Evolutionary conservation across 2,888 invertebrate species (phyloP).

Genomic region (Apamea sordens): DNA sequence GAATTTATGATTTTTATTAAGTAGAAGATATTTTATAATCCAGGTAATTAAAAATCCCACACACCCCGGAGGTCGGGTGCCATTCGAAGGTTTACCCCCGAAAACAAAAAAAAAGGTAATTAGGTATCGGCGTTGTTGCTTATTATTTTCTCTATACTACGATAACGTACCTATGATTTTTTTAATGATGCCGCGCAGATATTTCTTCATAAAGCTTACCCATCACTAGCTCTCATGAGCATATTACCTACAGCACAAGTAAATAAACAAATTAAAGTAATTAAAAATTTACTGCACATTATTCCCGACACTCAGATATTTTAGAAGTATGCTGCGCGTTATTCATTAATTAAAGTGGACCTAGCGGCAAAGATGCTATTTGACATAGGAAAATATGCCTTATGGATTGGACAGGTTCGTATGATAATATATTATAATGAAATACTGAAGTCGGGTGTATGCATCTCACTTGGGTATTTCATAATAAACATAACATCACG

Average conservation of each 20-base stretch:
- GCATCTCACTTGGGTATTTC: not conserved
- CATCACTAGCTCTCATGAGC: not conserved
- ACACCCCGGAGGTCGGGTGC: too few relatives aligned
- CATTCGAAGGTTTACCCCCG: too few relatives aligned
- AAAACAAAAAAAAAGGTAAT: too few relatives aligned
- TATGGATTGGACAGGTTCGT: not conserved
- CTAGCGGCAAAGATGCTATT: not conserved
- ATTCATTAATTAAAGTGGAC: conserved; percentile 13
- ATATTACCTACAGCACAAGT: not conserved
- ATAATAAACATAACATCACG: not conserved
- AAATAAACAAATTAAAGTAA: conserved; percentile 5
- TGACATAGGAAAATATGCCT: not conserved
- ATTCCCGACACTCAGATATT: not conserved
- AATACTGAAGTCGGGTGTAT: not conserved
- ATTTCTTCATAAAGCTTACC: not conserved
- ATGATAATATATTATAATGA: not conserved
- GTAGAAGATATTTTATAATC: not conserved
- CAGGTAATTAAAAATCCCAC: too few relatives aligned
- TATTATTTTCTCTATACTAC: not conserved
- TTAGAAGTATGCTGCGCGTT: conserved; percentile 12
- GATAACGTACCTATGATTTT: not conserved
- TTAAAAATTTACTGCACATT: conserved; percentile 7
- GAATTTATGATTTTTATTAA: not conserved
- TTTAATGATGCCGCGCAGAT: not conserved
- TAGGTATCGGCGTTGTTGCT: not conserved